Conservation (phyloP, 2,888 invertebrate species). For the Chaitophorus viminalis region DNA sequence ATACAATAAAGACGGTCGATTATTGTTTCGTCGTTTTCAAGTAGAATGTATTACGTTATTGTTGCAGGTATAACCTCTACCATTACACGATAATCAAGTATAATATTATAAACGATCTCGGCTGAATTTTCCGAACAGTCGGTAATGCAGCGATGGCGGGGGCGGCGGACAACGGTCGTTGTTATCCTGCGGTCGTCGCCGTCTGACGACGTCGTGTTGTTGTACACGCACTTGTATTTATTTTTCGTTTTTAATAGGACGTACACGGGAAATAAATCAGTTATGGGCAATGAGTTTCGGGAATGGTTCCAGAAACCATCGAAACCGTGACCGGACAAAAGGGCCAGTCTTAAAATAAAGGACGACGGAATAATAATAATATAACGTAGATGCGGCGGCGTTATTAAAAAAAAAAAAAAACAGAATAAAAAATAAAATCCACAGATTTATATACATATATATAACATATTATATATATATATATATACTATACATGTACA, state of each 20-base stretch:
- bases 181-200: background rate
- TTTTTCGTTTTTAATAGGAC: slow-evolving; percentile 56
- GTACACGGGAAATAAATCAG: slow-evolving; percentile 61
- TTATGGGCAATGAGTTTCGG: slow-evolving; percentile 62
- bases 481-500: too few relatives aligned
- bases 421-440: slow-evolving; percentile 61
- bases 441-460: slow-evolving; percentile 11
- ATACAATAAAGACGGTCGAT: background rate
- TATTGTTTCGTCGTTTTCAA: background rate
- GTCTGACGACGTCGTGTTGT: background rate
- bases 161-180: background rate
- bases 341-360: slow-evolving; percentile 58
- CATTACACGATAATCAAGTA: too few relatives aligned
- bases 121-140: background rate
- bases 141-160: background rate
- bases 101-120: background rate
- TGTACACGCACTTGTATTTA: background rate
- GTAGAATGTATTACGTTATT: background rate
- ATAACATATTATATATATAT: background rate
- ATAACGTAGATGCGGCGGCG: slow-evolving; percentile 1
- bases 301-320: slow-evolving; percentile 58
- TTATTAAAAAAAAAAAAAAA: slow-evolving; percentile 61
- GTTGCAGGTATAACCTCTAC: too few relatives aligned
- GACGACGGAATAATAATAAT: background rate
- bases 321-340: slow-evolving; percentile 60